Evolutionary conservation across 1,140 invertebrate species (phyloP).

Genomic region (Tetramorium alpestre): DNA sequence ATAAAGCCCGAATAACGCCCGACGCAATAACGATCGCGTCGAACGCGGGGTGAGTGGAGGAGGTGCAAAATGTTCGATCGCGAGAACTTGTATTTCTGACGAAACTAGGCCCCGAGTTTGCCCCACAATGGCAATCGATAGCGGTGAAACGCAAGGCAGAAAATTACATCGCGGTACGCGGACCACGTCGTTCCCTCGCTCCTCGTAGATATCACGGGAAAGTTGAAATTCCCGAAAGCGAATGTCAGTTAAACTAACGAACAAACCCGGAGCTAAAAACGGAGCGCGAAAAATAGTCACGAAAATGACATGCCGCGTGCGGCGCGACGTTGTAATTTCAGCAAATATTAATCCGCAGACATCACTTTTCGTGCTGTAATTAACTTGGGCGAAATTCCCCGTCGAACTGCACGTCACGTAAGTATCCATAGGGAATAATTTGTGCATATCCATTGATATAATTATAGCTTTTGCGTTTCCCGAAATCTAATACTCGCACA

Average conservation of each 20-base stretch:
- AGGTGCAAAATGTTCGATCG: conserved; percentile 66
- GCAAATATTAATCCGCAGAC: conserved; percentile 44
- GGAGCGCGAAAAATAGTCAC: conserved; percentile 19
- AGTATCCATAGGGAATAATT: neutral
- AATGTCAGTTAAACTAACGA: conserved; percentile 66
- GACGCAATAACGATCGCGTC: conserved; percentile 56
- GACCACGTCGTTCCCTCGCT: neutral
- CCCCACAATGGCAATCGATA: conserved; percentile 52
- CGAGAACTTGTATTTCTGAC: conserved; percentile 27
- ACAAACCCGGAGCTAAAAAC: conserved; percentile 40
- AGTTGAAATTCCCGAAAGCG: conserved; percentile 65
- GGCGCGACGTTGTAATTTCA: conserved; percentile 18
- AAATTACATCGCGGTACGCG: conserved; percentile 57
- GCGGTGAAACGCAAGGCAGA: conserved; percentile 51
- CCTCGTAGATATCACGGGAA: conserved; percentile 21
- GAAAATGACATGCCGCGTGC: conserved; percentile 21
- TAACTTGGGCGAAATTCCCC: conserved; percentile 3
- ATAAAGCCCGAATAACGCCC: conserved; percentile 29
- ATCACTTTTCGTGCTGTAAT: conserved; percentile 19
- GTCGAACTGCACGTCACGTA: neutral
- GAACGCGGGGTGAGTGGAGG: neutral
- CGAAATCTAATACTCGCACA: conserved; percentile 44
- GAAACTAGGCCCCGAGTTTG: conserved; percentile 58
- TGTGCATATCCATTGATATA: neutral
- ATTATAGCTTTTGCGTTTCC: neutral